Evolutionary conservation across 2,113 vertebrate genomes (phyloP).

Genomic region (Amazona vittata): DNA sequence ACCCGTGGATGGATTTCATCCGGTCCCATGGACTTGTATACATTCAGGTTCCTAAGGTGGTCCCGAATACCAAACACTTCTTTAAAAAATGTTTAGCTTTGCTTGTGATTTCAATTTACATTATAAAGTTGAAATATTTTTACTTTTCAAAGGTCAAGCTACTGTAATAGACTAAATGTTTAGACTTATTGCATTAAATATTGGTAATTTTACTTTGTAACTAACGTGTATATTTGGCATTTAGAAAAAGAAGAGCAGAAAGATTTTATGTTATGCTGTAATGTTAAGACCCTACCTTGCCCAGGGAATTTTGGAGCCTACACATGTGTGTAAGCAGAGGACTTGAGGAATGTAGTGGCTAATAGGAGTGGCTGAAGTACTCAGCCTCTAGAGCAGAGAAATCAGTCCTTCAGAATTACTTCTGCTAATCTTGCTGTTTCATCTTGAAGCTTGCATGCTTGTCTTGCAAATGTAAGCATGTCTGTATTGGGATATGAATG

Average conservation of each 20-base stretch:
- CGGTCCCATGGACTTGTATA: too few relatives aligned
- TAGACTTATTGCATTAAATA: not conserved
- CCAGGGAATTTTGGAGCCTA: not conserved
- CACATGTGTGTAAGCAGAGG: not conserved
- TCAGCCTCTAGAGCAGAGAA: not conserved
- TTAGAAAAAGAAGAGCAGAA: not conserved
- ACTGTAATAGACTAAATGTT: not conserved
- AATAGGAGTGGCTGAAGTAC: not conserved
- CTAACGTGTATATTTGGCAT: not conserved
- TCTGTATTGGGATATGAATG: not conserved
- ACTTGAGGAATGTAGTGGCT: not conserved
- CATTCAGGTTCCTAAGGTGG: too few relatives aligned
- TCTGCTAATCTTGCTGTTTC: not conserved
- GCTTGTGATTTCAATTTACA: not conserved
- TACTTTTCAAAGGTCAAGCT: not conserved
- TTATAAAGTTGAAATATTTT: not conserved
- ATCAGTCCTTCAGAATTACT: not conserved
- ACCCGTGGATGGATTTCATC: too few relatives aligned
- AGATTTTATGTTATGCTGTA: not conserved
- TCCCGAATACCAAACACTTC: not conserved
- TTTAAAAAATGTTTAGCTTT: not conserved
- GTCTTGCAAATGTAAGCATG: not conserved
- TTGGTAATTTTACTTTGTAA: not conserved
- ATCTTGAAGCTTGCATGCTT: accelerated
- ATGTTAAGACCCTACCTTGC: not conserved